Evolutionary conservation across 2,797 vertebrate species (phyloP), one percentile per base, ranked within the genome.

Genomic region (Neostethus bicornis): DNA sequence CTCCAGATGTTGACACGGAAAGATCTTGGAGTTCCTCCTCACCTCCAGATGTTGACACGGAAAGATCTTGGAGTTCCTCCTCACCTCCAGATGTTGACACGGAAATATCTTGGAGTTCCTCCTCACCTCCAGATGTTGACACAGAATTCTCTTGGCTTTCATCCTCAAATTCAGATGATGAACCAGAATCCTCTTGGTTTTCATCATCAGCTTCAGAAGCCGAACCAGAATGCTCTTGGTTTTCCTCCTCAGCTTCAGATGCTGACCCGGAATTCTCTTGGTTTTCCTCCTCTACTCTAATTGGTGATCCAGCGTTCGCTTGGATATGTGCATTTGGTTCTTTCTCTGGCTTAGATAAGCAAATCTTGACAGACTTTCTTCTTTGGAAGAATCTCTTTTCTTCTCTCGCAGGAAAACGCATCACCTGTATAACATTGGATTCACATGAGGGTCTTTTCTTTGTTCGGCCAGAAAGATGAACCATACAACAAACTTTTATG

Each of bases 311-410:
- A n/a, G n/a, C n/a, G n/a, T n/a, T n/a, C n/a, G n/a, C n/a, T n/a
- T n/a, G n/a, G n/a, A n/a, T n/a, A n/a, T n/a, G n/a, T n/a, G n/a
- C n/a, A n/a, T n/a, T n/a, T n/a, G n/a, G n/a, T n/a, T n/a, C n/a
- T n/a, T n/a, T n/a, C n/a, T 93, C 93, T 17, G 65, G 48, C 48
- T 90, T 91, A 2, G 85, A 79, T 82, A 97, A 94, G 79, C 86
- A 88, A 80, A 99, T 90, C 83, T 90, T 96, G 38, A 90, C 85
- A 62, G 78, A 80, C 84, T 93, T 96, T 80, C 89, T 95, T 45
- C 87, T 92, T 61, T 77, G 85, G 46, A 11, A 14, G 49, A 71
- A 78, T 43, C 71, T 90, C 37, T 62, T 67, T 45, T 44, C 80
- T 28, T 49, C 54, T 55, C 42, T 84, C 62, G 80, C 84, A 0